Base-by-base conservation (phyloP, 2,797 vertebrate genomes). In the Halcyon badia region DNA sequence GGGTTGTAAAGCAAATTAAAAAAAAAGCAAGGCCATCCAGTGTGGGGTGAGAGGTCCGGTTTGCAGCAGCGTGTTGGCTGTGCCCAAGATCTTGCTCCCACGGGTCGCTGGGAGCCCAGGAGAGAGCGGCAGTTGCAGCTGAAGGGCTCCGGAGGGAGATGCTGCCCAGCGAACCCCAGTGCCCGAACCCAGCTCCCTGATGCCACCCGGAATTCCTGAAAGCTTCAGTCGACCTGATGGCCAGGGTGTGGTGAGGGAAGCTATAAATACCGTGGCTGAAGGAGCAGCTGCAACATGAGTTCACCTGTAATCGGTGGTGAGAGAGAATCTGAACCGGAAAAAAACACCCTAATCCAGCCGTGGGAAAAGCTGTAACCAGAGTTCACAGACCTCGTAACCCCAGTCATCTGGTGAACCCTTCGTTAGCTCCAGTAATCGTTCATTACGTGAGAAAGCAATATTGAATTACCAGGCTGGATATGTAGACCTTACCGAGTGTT, bases 111-210 rank as follows among this genome's bases (percentile, higher is more conserved):
- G 44, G 68, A 68, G 35, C n/a, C 8, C 14, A 6, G 28, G 14
- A 14, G 64, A 60, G 49, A 46, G 65, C 11, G 14, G 90, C 90
- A 90, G 54, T 69, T 88, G 62, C 92, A 65, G 37, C 1, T 62
- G 73, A 39, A 90, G 46, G 46, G 93, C 95, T 95, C 72, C 80
- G 93, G 95, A 76, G 93, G 95, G 96, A 82, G 96, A 93, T 54
- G 58, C 88, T 79, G 86, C 86, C 70, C 66, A 6, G 24, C 30
- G 46, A 82, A 91, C 26, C 21, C 7, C 2, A n/a, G 7, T 8
- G 39, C 24, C 21, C 41, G 5, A 26, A 5, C 8, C 7, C 41
- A 17, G 3, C 39, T 64, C 7, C 39, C 48, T 6, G 20, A 20
- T 54, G 62, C 77, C 80, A 11, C 28, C 7, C 31, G 11, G 16